Evolutionary conservation across 2,113 vertebrate genomes (phyloP).

Genomic region (Stigmatopora nigra): DNA sequence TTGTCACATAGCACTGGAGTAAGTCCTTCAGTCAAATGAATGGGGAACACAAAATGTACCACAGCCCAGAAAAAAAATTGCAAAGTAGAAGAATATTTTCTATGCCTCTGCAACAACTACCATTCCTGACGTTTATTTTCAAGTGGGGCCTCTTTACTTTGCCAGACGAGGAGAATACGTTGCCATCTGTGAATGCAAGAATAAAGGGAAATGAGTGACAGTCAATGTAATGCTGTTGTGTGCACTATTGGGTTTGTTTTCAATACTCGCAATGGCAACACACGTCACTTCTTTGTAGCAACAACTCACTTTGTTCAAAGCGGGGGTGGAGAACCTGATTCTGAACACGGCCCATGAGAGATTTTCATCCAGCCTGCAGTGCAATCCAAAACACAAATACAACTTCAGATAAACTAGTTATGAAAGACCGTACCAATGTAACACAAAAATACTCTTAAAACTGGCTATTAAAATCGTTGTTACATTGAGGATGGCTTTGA

Average conservation of each 20-base stretch:
- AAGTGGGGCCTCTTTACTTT: conserved; percentile 60
- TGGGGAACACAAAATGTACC: not conserved
- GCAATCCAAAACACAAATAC: not conserved
- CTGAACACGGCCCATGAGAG: not conserved
- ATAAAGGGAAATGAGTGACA: conserved; percentile 24
- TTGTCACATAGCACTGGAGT: conserved; percentile 45
- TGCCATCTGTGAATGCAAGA: conserved; percentile 33
- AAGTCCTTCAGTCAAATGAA: conserved; percentile 41
- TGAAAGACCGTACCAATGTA: not conserved
- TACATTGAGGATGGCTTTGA: not conserved
- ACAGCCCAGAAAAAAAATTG: not conserved
- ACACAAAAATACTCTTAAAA: not conserved
- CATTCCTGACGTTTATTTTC: conserved; percentile 53
- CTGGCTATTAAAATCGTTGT: not conserved
- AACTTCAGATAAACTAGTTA: not conserved
- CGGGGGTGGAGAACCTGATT: not conserved
- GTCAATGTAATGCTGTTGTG: conserved; percentile 30
- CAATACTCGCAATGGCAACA: conserved; percentile 30
- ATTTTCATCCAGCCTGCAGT: not conserved
- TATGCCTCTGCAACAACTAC: conserved; percentile 49
- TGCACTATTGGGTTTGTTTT: conserved; percentile 32
- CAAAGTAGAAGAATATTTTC: conserved; percentile 19
- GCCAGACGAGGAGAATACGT: conserved; percentile 73
- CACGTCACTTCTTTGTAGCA: conserved; percentile 24
- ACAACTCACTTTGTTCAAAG: conserved; percentile 3